phyloP scores from a whole-genome alignment of 2,797 vertebrate species.

The Hyperoplus immaculatus region DNA sequence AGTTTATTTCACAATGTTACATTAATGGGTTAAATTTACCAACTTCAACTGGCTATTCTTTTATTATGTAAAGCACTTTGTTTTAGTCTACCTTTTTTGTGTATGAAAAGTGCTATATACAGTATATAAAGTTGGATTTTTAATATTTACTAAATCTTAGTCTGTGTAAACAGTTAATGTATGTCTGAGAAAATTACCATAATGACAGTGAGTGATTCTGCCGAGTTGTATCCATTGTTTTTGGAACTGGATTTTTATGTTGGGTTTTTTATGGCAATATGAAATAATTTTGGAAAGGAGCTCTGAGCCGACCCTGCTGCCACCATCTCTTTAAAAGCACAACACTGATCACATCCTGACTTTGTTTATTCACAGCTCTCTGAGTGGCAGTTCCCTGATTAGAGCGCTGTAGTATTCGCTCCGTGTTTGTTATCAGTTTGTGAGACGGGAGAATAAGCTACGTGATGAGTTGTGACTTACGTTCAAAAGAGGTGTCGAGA shows the following conservation, averaged over 20 bases:
- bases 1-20: neutral
- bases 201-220: neutral
- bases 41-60: too few species aligned
- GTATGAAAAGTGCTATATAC: too few species aligned
- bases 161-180: too few species aligned
- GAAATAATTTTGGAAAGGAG: neutral
- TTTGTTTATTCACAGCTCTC: slow-evolving; percentile 50
- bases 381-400: slow-evolving; percentile 67
- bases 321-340: neutral
- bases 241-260: too few species aligned
- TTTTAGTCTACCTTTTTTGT: too few species aligned
- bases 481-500: slow-evolving; percentile 7
- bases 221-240: neutral
- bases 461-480: slow-evolving; percentile 25
- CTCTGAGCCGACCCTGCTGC: neutral
- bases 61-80: too few species aligned
- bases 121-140: too few species aligned
- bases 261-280: neutral
- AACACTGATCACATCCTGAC: neutral
- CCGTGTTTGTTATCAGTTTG: slow-evolving; percentile 39
- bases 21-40: too few species aligned
- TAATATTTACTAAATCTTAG: too few species aligned
- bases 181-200: too few species aligned
- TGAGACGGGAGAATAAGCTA: slow-evolving; percentile 14
- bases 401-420: slow-evolving; percentile 44